A percentile compares a stretch with the other conserved stretches of the same genome.
phyloP scores from a whole-genome alignment of 2,888 invertebrate species.

The Acronicta leporina region DNA sequence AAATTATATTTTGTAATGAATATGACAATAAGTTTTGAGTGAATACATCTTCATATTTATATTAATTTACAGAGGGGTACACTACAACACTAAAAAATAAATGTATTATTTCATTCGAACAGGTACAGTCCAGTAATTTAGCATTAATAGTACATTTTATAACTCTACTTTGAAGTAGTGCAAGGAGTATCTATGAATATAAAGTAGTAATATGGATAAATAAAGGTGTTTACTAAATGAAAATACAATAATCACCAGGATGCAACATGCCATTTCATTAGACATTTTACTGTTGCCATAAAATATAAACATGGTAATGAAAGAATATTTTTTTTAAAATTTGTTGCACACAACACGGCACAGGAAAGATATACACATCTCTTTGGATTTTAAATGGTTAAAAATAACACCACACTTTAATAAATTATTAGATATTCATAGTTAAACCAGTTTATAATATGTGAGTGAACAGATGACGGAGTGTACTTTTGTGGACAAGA shows the following conservation, averaged over 20 bases:
- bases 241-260: constrained; percentile 15
- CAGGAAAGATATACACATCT: constrained; percentile 20
- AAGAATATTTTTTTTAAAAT: not conserved
- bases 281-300: constrained; percentile 3
- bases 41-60: not conserved
- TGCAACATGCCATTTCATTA: constrained; percentile 41
- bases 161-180: constrained; percentile 33
- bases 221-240: constrained; percentile 12
- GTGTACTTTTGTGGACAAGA: constrained; percentile 57
- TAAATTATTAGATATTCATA: constrained; percentile 39
- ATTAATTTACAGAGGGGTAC: not conserved
- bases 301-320: not conserved
- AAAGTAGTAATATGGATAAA: not conserved
- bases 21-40: not conserved
- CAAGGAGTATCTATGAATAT: constrained; percentile 8
- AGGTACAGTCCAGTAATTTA: constrained; percentile 7
- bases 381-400: constrained; percentile 6
- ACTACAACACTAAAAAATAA: constrained; percentile 18
- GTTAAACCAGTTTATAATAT: constrained; percentile 60
- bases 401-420: constrained; percentile 20
- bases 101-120: constrained; percentile 11
- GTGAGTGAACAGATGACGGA: constrained; percentile 70
- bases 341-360: constrained; percentile 2
- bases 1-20: not conserved
- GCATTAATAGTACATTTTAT: constrained; percentile 24